Conservation (phyloP, 2,888 invertebrate genomes). For the Metacarcinus magister region DNA sequence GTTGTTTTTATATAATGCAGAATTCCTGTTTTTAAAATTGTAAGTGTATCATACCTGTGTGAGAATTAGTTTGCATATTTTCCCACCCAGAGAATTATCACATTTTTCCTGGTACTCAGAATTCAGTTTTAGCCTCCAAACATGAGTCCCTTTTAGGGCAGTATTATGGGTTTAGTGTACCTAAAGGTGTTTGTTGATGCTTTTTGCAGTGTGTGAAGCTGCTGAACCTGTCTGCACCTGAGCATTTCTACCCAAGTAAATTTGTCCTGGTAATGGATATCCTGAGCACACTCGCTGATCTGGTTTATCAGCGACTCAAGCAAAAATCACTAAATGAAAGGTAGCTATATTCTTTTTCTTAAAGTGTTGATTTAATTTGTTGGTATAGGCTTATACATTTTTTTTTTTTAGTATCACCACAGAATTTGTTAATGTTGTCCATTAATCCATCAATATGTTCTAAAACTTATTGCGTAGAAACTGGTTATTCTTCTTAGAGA, state of each 20-base stretch:
- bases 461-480: background rate
- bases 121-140: background rate
- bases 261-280: conserved; percentile 98
- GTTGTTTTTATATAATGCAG: too few species aligned
- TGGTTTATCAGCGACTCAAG: conserved; percentile 93
- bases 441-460: background rate
- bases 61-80: too few species aligned
- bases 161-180: background rate
- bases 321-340: conserved; percentile 89
- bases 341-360: conserved; percentile 83
- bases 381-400: too few species aligned
- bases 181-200: background rate
- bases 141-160: background rate
- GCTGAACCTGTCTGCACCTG: conserved; percentile 93
- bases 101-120: background rate
- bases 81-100: too few species aligned
- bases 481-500: background rate
- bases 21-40: too few species aligned
- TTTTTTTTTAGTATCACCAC: background rate
- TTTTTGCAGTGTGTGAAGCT: conserved; percentile 93
- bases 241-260: conserved; percentile 99
- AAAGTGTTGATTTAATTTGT: background rate
- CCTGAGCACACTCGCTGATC: conserved; percentile 95
- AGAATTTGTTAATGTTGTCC: background rate
- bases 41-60: too few species aligned